Conservation (phyloP, 2,888 invertebrate species). For the Bugula neritina region DNA sequence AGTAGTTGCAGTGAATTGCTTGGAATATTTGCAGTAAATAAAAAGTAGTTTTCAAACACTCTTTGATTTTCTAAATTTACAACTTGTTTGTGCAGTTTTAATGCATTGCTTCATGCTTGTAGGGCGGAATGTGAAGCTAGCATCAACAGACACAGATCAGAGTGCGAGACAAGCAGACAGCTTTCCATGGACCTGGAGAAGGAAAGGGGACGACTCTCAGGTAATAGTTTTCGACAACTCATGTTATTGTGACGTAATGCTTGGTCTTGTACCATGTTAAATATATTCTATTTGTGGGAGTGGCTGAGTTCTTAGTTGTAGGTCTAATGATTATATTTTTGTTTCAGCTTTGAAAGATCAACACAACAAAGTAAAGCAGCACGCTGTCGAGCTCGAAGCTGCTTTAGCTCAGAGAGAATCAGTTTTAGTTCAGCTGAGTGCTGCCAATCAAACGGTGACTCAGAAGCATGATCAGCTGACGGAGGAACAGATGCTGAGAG, state of each 20-base stretch:
- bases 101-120: too few species aligned
- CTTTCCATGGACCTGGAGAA: slow-evolving; percentile 50
- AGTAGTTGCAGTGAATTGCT: too few species aligned
- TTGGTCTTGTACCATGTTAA: too few species aligned
- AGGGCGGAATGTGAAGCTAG: slow-evolving; percentile 18
- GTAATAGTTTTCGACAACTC: slow-evolving; percentile 37
- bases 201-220: slow-evolving; percentile 50
- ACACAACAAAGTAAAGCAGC: slow-evolving; percentile 47
- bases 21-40: too few species aligned
- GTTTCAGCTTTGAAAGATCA: slow-evolving; percentile 46
- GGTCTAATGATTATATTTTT: too few species aligned
- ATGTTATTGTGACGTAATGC: too few species aligned
- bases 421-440: slow-evolving; percentile 42
- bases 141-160: slow-evolving; percentile 4
- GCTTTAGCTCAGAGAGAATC: slow-evolving; percentile 48
- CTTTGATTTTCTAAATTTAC: too few species aligned
- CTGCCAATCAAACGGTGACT: slow-evolving; percentile 2
- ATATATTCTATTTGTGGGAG: too few species aligned
- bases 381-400: slow-evolving; percentile 47
- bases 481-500: slow-evolving; percentile 7
- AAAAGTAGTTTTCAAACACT: too few species aligned
- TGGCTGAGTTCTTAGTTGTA: too few species aligned
- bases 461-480: slow-evolving; percentile 3
- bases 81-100: too few species aligned
- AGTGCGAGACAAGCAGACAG: slow-evolving; percentile 29